Conservation (phyloP, 2,888 invertebrate species). For the Agrochola macilenta region DNA sequence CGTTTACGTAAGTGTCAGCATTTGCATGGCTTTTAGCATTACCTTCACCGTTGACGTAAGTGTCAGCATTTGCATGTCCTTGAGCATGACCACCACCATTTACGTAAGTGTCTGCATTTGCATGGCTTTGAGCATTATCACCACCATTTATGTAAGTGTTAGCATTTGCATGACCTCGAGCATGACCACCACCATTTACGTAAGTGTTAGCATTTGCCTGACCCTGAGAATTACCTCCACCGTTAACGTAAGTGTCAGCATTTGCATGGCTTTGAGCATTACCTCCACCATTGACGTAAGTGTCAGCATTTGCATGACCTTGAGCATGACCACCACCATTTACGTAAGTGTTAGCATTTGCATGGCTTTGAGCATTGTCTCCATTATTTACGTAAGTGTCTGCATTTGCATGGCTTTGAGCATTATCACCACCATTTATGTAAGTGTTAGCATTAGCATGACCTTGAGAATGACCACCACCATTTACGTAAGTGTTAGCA, state of each 20-base stretch:
- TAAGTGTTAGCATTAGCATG: no score
- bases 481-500: not conserved
- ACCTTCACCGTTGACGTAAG: fast-evolving
- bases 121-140: not conserved
- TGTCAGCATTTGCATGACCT: not conserved
- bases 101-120: no score
- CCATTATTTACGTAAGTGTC: not conserved
- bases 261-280: not conserved
- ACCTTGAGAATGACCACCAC: fast-evolving
- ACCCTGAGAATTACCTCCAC: not conserved
- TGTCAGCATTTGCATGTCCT: not conserved
- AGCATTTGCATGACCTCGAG: no score
- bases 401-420: no score
- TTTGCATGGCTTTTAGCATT: no score
- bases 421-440: not conserved
- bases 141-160: not conserved
- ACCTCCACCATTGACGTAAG: not conserved
- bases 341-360: no score
- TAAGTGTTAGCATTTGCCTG: not conserved
- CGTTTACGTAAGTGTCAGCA: no score
- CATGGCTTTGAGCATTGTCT: no score
- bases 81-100: not conserved
- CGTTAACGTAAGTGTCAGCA: fast-evolving
- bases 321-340: no score
- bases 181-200: fast-evolving